Conservation (phyloP, 2,797 vertebrate genomes). For the Sebastes paucispinis region DNA sequence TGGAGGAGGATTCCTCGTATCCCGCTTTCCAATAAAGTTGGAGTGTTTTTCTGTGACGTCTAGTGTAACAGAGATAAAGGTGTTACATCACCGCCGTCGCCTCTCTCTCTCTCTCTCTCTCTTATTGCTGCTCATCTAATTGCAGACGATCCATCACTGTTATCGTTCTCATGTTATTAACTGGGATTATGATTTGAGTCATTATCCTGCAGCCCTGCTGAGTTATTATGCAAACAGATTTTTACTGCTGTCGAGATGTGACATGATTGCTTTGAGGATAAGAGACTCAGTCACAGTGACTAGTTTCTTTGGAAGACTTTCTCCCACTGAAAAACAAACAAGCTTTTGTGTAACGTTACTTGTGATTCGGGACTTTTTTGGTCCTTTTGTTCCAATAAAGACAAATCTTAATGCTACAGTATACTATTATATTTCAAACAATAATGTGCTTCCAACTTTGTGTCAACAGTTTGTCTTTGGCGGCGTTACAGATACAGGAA, state of each 20-base stretch:
- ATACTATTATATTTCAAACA: too few relatives aligned
- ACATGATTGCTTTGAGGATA: conserved; percentile 22
- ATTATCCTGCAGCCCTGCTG: background rate
- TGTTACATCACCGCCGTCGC: background rate
- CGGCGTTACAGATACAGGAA: too few relatives aligned
- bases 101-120: background rate
- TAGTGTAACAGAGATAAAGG: background rate
- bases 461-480: too few relatives aligned
- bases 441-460: too few relatives aligned
- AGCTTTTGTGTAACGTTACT: background rate
- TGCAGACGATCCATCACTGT: conserved; percentile 3
- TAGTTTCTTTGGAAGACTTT: background rate
- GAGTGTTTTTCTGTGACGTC: conserved; percentile 10
- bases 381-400: background rate
- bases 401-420: too few relatives aligned
- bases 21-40: conserved; percentile 22
- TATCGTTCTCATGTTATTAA: background rate
- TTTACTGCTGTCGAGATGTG: background rate
- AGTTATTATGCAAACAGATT: background rate
- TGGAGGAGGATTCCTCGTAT: conserved; percentile 13
- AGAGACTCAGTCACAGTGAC: background rate
- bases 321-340: background rate
- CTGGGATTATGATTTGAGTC: background rate
- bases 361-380: background rate
- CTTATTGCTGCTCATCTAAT: background rate